Evolutionary conservation across 2,888 invertebrate species (phyloP).

Genomic region (Drosophila nr. fundita): DNA sequence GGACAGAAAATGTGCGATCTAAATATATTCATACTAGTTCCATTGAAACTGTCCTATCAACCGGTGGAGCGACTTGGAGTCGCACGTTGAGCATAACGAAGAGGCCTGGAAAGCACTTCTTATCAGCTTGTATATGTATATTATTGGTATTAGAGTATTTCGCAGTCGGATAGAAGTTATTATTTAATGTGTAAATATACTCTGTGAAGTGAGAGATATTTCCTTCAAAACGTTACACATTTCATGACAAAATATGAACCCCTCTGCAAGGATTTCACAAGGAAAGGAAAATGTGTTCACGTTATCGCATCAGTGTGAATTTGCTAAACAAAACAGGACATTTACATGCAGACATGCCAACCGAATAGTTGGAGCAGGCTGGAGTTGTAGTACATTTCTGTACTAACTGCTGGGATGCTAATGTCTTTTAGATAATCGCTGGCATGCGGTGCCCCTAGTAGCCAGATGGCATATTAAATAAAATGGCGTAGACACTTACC

Average conservation of each 20-base stretch:
- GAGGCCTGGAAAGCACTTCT: too few species aligned
- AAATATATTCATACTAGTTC: neutral
- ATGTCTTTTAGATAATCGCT: slow-evolving; percentile 71
- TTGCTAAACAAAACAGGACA: slow-evolving; percentile 40
- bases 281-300: neutral
- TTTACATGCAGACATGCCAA: slow-evolving; percentile 30
- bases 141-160: too few species aligned
- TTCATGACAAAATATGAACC: neutral
- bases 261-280: neutral
- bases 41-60: too few species aligned
- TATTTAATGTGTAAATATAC: neutral
- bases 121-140: too few species aligned
- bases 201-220: neutral
- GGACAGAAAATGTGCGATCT: neutral
- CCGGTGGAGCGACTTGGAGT: too few species aligned
- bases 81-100: too few species aligned
- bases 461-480: slow-evolving; percentile 65
- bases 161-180: neutral
- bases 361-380: slow-evolving; percentile 11
- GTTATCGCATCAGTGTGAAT: slow-evolving; percentile 38
- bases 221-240: neutral
- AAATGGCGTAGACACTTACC: slow-evolving; percentile 47
- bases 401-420: slow-evolving; percentile 44
- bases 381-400: slow-evolving; percentile 44
- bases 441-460: slow-evolving; percentile 46